Evolutionary conservation across 2,888 invertebrate genomes (phyloP).

Genomic region (Entomobrya proxima): DNA sequence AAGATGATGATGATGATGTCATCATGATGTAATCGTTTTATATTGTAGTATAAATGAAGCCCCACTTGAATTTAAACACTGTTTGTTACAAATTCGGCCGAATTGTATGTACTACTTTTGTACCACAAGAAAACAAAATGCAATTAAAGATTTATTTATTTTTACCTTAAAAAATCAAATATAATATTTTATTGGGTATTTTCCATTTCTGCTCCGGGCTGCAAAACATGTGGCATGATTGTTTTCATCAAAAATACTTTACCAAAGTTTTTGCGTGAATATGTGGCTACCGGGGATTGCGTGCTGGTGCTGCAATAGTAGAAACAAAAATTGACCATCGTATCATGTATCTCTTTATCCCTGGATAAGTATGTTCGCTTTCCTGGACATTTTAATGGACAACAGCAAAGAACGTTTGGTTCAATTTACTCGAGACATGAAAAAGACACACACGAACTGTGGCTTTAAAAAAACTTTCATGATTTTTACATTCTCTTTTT

Average conservation of each 20-base stretch:
- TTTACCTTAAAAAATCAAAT: too few species aligned
- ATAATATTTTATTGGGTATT: too few species aligned
- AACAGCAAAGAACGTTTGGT: not conserved
- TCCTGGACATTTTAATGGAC: slow-evolving; percentile 45
- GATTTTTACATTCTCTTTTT: slow-evolving; percentile 26
- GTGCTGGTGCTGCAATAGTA: slow-evolving; percentile 12
- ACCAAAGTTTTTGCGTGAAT: not conserved
- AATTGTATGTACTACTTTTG: too few species aligned
- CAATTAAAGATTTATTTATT: too few species aligned
- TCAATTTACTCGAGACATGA: not conserved
- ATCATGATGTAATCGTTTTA: slow-evolving; percentile 1
- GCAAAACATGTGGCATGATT: too few species aligned
- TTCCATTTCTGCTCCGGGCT: too few species aligned
- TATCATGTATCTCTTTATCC: slow-evolving; percentile 51
- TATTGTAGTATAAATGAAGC: too few species aligned
- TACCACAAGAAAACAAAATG: too few species aligned
- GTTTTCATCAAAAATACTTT: not conserved
- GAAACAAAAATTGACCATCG: slow-evolving; percentile 29
- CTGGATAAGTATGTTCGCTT: not conserved
- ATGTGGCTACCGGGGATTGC: slow-evolving; percentile 26
- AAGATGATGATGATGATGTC: not conserved
- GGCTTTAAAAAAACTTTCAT: slow-evolving; percentile 1
- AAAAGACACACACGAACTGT: not conserved
- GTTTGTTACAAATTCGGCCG: too few species aligned
- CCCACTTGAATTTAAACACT: too few species aligned